Conservation (phyloP, 2,113 vertebrate species). For the Gopherus flavomarginatus region DNA sequence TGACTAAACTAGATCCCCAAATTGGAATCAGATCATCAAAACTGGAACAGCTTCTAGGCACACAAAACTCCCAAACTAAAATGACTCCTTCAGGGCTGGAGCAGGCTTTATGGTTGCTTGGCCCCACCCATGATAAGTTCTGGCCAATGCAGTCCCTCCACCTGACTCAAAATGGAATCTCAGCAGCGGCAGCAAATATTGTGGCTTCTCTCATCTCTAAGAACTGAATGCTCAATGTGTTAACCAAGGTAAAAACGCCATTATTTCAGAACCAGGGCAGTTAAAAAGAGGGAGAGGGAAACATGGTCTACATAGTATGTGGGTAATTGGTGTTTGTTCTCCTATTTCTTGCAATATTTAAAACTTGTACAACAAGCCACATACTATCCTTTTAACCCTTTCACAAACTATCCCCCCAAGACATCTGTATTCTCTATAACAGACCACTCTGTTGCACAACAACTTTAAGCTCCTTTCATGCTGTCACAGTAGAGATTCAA, state of each 20-base stretch:
- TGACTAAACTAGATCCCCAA: background rate
- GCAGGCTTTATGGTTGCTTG: too few species aligned
- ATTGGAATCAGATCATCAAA: background rate
- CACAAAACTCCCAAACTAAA: too few species aligned
- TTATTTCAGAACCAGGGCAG: too few species aligned
- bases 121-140: background rate
- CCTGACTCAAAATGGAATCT: background rate
- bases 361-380: background rate
- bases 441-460: constrained; percentile 25
- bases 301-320: background rate
- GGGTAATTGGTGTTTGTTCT: background rate
- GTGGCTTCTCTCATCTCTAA: background rate
- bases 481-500: background rate
- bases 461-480: background rate
- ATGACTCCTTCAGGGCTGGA: too few species aligned
- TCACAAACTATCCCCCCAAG: background rate
- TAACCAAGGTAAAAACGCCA: too few species aligned
- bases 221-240: background rate
- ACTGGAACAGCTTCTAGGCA: too few species aligned
- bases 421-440: constrained; percentile 8
- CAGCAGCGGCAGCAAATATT: background rate
- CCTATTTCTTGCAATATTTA: background rate
- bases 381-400: background rate
- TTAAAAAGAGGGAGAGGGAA: too few species aligned
- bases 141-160: background rate